Conservation (phyloP, 2,888 invertebrate genomes). For the Iphiclides podalirius region DNA sequence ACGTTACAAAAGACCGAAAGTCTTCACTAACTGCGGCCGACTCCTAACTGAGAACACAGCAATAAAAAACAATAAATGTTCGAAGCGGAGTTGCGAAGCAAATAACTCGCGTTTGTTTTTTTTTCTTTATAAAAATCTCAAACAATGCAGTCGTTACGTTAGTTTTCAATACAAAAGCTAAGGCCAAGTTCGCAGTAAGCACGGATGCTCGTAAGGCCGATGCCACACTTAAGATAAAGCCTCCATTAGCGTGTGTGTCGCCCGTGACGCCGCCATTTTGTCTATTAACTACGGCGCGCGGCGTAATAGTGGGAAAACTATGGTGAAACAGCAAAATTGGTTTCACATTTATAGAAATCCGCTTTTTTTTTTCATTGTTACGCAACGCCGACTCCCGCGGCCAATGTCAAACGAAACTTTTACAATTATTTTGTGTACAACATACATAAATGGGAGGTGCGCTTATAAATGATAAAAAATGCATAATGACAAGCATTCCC, state of each 20-base stretch:
- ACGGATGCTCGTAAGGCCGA: constrained; percentile 72
- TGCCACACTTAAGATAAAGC: constrained; percentile 68
- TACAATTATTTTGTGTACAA: constrained; percentile 13
- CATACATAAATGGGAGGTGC: neutral
- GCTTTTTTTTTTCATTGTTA: constrained; percentile 32
- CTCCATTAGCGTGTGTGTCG: constrained; percentile 68
- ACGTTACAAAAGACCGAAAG: too few species aligned
- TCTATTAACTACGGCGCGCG: constrained; percentile 53
- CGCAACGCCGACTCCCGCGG: constrained; percentile 26
- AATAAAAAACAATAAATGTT: constrained; percentile 1
- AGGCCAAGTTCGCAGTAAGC: constrained; percentile 51
- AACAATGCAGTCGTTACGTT: constrained; percentile 17
- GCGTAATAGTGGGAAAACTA: constrained; percentile 68
- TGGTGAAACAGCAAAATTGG: constrained; percentile 53
- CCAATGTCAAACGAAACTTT: constrained; percentile 16
- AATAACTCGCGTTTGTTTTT: neutral
- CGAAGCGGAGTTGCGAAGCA: neutral
- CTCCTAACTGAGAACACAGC: neutral
- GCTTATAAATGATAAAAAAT: too few species aligned
- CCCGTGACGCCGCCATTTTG: constrained; percentile 72
- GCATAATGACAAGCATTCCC: too few species aligned
- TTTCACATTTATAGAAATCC: constrained; percentile 44
- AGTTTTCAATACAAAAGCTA: constrained; percentile 29
- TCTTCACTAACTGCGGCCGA: neutral
- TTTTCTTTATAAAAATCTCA: constrained; percentile 15